These are phyloP conservation scores for Heptranchias perlo DNA, from an alignment of 2,113 vertebrate species.

Conservation along the genomic window DNA sequence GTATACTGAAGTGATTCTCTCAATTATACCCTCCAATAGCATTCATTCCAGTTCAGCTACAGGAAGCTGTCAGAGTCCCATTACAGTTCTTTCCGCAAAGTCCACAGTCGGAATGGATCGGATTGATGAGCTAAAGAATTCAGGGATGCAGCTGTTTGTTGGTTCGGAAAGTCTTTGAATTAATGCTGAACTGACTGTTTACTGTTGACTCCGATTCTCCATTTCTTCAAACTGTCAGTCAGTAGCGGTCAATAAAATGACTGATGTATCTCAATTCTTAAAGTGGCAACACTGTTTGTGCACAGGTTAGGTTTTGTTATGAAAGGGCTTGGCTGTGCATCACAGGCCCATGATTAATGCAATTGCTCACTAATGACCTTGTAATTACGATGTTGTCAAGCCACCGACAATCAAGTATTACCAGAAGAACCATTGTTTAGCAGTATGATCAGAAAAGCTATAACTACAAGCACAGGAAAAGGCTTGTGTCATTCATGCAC, in stretches of 20 bases:
- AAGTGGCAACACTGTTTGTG: background rate
- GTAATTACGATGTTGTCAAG: background rate
- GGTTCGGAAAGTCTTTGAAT: background rate
- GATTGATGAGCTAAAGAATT: slow-evolving; percentile 13
- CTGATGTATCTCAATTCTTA: background rate
- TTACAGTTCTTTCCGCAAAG: background rate
- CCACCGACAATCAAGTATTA: background rate
- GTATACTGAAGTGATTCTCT: background rate
- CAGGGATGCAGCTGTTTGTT: background rate
- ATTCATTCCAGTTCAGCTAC: slow-evolving; percentile 6
- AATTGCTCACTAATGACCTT: slow-evolving; percentile 9
- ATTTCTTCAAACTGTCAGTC: background rate
- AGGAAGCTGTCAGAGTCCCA: slow-evolving; percentile 10
- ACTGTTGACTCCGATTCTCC: background rate
- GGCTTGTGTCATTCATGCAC: background rate
- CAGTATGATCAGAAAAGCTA: background rate
- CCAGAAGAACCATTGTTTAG: background rate
- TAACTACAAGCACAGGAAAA: background rate
- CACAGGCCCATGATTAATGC: background rate
- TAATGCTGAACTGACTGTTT: background rate
- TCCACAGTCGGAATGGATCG: background rate
- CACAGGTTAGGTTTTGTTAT: background rate
- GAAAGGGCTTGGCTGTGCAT: background rate
- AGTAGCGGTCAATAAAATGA: background rate
- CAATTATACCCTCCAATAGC: slow-evolving; percentile 1